phyloP scores from a whole-genome alignment of 2,888 invertebrate species.

The Rapana venosa region DNA sequence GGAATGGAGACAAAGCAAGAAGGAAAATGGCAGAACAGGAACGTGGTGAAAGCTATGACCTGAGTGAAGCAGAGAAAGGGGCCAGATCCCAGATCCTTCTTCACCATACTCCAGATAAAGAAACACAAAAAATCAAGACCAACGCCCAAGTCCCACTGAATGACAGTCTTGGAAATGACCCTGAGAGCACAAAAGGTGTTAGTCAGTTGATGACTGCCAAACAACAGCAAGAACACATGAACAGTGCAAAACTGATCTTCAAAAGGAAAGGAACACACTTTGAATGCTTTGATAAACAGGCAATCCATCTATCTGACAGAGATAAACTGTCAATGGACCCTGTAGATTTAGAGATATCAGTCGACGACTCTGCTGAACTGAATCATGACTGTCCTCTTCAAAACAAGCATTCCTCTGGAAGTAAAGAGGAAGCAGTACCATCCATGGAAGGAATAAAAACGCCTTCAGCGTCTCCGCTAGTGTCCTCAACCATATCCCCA shows the following conservation, averaged over 20 bases:
- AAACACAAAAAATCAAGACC: neutral
- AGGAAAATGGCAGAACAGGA: neutral
- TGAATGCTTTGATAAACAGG: neutral
- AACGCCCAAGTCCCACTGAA: neutral
- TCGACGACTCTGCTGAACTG: neutral
- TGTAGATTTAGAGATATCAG: conserved; percentile 3
- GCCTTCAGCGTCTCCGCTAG: neutral
- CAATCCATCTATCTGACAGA: neutral
- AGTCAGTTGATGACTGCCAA: neutral
- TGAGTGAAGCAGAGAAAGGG: neutral
- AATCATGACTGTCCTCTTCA: neutral
- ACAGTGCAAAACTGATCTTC: neutral
- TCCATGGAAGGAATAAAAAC: neutral
- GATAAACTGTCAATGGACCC: conserved; percentile 19
- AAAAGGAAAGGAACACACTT: neutral
- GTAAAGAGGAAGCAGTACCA: neutral
- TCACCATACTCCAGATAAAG: neutral
- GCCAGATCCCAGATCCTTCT: neutral
- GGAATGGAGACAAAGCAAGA: neutral
- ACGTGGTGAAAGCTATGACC: neutral
- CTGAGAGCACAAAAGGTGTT: neutral
- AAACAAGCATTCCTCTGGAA: neutral
- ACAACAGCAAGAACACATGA: neutral
- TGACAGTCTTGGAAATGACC: neutral
- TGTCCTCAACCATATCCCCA: neutral